Percentiles rank a stretch among this genome's conserved stretches.
phyloP scores from a whole-genome alignment of 2,797 vertebrate genomes.

The Schizopygopsis malacanthus region DNA sequence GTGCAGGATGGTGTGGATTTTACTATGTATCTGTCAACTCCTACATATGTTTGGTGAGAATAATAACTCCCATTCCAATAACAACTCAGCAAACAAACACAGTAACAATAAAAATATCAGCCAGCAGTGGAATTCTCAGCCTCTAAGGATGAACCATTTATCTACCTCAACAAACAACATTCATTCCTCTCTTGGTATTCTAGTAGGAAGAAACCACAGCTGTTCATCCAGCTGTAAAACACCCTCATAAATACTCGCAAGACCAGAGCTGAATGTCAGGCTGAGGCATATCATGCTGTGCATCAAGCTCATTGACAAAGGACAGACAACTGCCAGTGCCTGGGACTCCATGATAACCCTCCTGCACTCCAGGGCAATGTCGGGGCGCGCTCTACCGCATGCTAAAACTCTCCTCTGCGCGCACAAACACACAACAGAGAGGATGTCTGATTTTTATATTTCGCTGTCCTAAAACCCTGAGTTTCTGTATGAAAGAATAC shows the following conservation, averaged over 20 bases:
- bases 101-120: slow-evolving; percentile 34
- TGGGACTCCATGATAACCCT: slow-evolving; percentile 30
- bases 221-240: slow-evolving; percentile 6
- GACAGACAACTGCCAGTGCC: slow-evolving; percentile 20
- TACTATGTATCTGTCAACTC: slow-evolving; percentile 19
- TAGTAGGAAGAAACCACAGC: slow-evolving; percentile 15
- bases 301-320: slow-evolving; percentile 40
- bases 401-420: not conserved
- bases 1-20: slow-evolving; percentile 25
- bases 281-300: slow-evolving; percentile 15
- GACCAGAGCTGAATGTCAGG: slow-evolving; percentile 21
- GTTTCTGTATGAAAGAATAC: not conserved
- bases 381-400: not conserved
- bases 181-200: slow-evolving; percentile 41
- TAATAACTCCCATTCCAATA: slow-evolving; percentile 38
- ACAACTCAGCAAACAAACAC: slow-evolving; percentile 48
- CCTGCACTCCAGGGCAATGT: slow-evolving; percentile 22
- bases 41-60: slow-evolving; percentile 40
- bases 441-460: not conserved
- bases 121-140: slow-evolving; percentile 16
- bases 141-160: slow-evolving; percentile 38
- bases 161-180: slow-evolving; percentile 31
- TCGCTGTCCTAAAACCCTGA: not conserved
- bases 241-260: not conserved
- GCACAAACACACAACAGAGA: slow-evolving; percentile 23